phyloP scores from a whole-genome alignment of 2,797 vertebrate species.

The Pelobates cultripes region DNA sequence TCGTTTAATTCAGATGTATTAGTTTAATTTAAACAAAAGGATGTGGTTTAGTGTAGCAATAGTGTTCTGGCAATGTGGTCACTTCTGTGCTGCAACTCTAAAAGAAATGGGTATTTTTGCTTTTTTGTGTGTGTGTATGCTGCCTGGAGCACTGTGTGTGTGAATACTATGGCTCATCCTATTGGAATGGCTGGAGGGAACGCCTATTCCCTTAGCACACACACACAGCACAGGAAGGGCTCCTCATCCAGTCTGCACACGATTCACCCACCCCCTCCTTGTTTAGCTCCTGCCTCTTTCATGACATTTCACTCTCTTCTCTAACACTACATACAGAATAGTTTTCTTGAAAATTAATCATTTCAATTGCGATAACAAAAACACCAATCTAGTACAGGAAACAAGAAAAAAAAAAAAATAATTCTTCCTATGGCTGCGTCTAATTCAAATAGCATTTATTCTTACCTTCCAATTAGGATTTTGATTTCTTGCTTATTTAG shows the following conservation, averaged over 20 bases:
- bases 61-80: background rate
- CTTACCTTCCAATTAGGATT: too few species aligned
- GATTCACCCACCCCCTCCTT: slow-evolving; percentile 6
- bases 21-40: slow-evolving; percentile 23
- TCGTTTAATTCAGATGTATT: background rate
- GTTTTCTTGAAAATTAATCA: slow-evolving; percentile 6
- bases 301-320: slow-evolving; percentile 20
- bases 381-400: background rate
- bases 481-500: too few species aligned
- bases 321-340: background rate
- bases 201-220: slow-evolving; percentile 15
- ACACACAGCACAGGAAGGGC: slow-evolving; percentile 31
- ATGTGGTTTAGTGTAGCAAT: slow-evolving; percentile 32
- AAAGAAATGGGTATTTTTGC: background rate
- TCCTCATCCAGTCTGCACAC: slow-evolving; percentile 8
- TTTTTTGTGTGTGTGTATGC: background rate
- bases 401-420: background rate
- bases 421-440: too few species aligned
- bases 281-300: background rate
- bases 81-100: slow-evolving; percentile 10
- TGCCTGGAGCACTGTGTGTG: slow-evolving; percentile 21
- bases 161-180: slow-evolving; percentile 40
- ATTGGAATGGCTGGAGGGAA: slow-evolving; percentile 20
- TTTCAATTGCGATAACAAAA: background rate
- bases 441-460: too few species aligned